Base-by-base conservation (phyloP, 2,888 invertebrate species). In the Nemotelus pantherinus region DNA sequence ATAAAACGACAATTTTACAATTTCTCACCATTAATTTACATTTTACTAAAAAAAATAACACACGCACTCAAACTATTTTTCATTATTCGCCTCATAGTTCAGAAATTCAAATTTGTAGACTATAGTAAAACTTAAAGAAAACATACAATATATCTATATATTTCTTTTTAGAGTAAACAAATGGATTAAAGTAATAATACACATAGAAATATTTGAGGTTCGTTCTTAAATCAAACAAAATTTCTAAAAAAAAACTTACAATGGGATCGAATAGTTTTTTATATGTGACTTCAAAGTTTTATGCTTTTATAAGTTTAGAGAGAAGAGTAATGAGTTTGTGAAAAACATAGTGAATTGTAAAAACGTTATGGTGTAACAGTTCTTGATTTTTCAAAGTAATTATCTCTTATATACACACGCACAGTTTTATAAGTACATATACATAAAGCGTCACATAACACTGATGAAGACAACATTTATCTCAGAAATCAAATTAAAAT, bases 161-260 rank as follows among this genome's bases (percentile, higher is more conserved):
- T 25, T 25, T 25, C 25, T 25, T 25, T 25, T 25, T 25, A 7
- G 10, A 57, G 41, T 6, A 60, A 60, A 39, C 7, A 41, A 41
- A 2, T 67, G 25, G 25, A 67, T 65, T 25, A 47, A 67, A 67
- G 50, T 67, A 67, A 67, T 50, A 47, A 67, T 67, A 67, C 67
- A 67, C 67, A 67, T 67, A 67, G 67, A 48, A 67, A 67, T 47
- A 67, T 67, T 67, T 65, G 41, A 3, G 45, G 9, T 65, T 65
- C 65, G 44, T 47, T 65, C 43, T 63, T 43, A 65, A 65, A 45
- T 65, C 45, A 10, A 65, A 10, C 10, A 65, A 25, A 65, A 45
- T n/a, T 65, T 2, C 47, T 65, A 47, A 47, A 10, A 45, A 45
- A 25, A 48, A 57, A 3, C 3, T 2, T 57, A 4, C 10, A 57